Conservation (phyloP, 2,797 vertebrate species). For the Pempheris klunzingeri region DNA sequence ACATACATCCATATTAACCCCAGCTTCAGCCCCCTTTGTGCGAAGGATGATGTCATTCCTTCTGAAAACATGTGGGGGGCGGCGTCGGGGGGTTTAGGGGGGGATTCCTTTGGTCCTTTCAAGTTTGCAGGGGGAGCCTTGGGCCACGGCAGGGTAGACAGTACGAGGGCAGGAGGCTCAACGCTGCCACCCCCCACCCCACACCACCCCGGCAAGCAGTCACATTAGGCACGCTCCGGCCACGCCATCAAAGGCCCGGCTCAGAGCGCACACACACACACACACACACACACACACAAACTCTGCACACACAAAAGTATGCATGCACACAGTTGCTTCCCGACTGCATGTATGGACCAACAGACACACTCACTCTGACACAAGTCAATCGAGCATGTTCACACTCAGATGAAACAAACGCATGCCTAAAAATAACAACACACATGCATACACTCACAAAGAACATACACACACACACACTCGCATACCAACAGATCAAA, state of each 20-base stretch:
- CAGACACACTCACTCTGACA: slow-evolving; percentile 43
- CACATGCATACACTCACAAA: slow-evolving; percentile 35
- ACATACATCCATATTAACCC: slow-evolving; percentile 71
- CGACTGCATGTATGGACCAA: slow-evolving; percentile 40
- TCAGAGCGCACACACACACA: slow-evolving; percentile 54
- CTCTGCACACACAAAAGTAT: slow-evolving; percentile 50
- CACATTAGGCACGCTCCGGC: slow-evolving; percentile 85
- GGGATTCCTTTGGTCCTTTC: slow-evolving; percentile 84
- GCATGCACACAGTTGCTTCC: slow-evolving; percentile 54
- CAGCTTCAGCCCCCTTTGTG: slow-evolving; percentile 78
- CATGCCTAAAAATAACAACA: slow-evolving; percentile 74
- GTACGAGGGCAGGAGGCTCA: slow-evolving; percentile 80
- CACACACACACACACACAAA: slow-evolving; percentile 35
- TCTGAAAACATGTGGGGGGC: slow-evolving; percentile 78
- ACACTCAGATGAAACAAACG: slow-evolving; percentile 72
- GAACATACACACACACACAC: slow-evolving; percentile 47
- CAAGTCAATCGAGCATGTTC: slow-evolving; percentile 75
- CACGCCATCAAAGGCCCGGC: slow-evolving; percentile 81
- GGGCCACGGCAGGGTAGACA: slow-evolving; percentile 77
- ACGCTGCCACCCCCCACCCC: slow-evolving; percentile 60
- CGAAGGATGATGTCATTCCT: slow-evolving; percentile 84
- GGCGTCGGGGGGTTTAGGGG: slow-evolving; percentile 63
- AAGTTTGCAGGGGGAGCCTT: slow-evolving; percentile 83
- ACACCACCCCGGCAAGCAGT: slow-evolving; percentile 76
- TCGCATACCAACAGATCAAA: slow-evolving; percentile 76